Evolutionary conservation across 2,888 invertebrate species (phyloP), one percentile per base, ranked within the genome.

Genomic region (Sminthurinus aureus): DNA sequence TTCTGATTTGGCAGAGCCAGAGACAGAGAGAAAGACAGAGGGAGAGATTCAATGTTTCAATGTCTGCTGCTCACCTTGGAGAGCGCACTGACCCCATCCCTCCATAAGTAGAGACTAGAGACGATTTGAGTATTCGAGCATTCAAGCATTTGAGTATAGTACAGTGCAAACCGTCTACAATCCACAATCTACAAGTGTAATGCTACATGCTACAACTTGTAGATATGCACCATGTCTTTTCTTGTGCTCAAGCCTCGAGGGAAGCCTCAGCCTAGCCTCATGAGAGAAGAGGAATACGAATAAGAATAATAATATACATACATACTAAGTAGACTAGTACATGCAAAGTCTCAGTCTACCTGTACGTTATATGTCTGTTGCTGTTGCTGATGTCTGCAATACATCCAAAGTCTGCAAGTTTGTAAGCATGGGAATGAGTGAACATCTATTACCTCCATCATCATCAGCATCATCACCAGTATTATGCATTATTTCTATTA

Each of bases 31-130:
- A 74, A 69, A 52, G 75, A 71, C 69, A 71, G 69, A 69, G 73
- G 11, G 12, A 67, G 18, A 71, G 58, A 58, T 38, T 58, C 64
- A 81, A 64, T 79, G 75, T 79, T 82, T 79, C 85, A 85, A 84
- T 86, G 81, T 85, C 86, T 86, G 84, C 86, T 80, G 87, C 85
- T 88, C 88, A 88, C 88, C 88, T 88, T 88, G 88, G 85, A 87
- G 86, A 87, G 88, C 87, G 83, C 88, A 87, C 85, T 88, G 87
- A 88, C 88, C 88, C 87, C 88, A 81, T 66, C 67, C 76, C 50
- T 67, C 13, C 18, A 75, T 80, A 76, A 81, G 78, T 66, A 81
- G 52, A 69, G 73, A 84, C 0, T 26, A 82, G 75, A 66, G 58
- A 58, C 58, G 2, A 58, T 38, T 38, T 38, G 38, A 38, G 38